Conservation (phyloP, 2,797 vertebrate genomes). For the Sebastes variabilis region DNA sequence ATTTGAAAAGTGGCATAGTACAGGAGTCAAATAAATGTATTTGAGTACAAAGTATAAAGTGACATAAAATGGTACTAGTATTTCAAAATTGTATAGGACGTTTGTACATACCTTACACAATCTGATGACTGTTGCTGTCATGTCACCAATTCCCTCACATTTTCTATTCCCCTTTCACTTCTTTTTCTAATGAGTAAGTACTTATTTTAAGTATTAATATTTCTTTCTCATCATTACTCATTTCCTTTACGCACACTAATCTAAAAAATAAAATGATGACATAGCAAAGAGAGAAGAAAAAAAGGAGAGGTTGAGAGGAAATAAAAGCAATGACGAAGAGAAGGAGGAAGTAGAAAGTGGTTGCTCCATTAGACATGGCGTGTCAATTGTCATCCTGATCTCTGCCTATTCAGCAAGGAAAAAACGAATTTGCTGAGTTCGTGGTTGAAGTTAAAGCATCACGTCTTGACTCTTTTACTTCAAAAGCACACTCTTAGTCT, state of each 20-base stretch:
- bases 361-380: constrained; percentile 1
- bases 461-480: background rate
- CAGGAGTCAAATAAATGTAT: too few species aligned
- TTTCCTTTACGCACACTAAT: background rate
- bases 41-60: too few species aligned
- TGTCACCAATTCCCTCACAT: background rate
- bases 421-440: constrained; percentile 11
- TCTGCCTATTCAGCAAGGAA: constrained; percentile 7
- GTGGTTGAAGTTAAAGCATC: background rate
- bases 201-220: background rate
- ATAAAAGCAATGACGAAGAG: constrained; percentile 2
- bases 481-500: background rate
- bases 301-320: background rate
- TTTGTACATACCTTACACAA: background rate
- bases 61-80: too few species aligned
- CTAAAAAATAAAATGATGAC: background rate
- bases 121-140: background rate
- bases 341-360: constrained; percentile 10
- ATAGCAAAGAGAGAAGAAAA: background rate
- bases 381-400: constrained; percentile 34
- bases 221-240: background rate
- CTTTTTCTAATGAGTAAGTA: background rate
- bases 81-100: too few species aligned
- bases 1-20: background rate
- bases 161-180: background rate